phyloP scores from a whole-genome alignment of 2,888 invertebrate genomes.

The Sclerodermus sp. region DNA sequence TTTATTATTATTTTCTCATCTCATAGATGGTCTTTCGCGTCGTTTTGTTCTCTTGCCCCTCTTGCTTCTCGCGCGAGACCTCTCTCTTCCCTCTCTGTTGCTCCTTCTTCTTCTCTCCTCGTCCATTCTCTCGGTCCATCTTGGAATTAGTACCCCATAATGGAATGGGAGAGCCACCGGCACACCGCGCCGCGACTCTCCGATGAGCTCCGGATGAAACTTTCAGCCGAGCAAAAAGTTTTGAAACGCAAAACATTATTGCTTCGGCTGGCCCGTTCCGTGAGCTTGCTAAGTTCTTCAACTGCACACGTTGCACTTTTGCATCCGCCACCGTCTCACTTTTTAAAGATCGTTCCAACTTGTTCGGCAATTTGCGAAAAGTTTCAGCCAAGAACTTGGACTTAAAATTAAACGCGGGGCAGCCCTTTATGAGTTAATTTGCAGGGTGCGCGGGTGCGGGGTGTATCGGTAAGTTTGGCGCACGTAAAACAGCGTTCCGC shows the following conservation, averaged over 20 bases:
- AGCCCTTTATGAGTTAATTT: too few relatives aligned
- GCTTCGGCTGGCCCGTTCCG: slow-evolving; percentile 26
- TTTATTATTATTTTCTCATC: slow-evolving; percentile 58
- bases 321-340: too few relatives aligned
- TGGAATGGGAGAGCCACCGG: slow-evolving; percentile 39
- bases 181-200: slow-evolving; percentile 37
- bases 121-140: slow-evolving; percentile 3
- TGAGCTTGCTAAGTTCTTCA: too few relatives aligned
- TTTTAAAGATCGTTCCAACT: too few relatives aligned
- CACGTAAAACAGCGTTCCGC: slow-evolving; percentile 21
- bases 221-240: slow-evolving; percentile 40
- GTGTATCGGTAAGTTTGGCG: neutral
- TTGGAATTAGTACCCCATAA: slow-evolving; percentile 44
- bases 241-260: slow-evolving; percentile 43
- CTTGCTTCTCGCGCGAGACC: slow-evolving; percentile 11
- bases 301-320: too few relatives aligned
- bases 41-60: slow-evolving; percentile 41
- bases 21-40: slow-evolving; percentile 52
- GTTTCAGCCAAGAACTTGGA: too few relatives aligned
- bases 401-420: neutral
- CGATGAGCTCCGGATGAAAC: slow-evolving; percentile 37
- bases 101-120: slow-evolving; percentile 16
- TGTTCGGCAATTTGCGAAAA: too few relatives aligned
- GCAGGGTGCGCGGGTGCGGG: too few relatives aligned
- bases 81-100: slow-evolving; percentile 12